Evolutionary conservation across 2,888 invertebrate genomes (phyloP), one percentile per base, ranked within the genome.

Genomic region (Monopis laevigella): DNA sequence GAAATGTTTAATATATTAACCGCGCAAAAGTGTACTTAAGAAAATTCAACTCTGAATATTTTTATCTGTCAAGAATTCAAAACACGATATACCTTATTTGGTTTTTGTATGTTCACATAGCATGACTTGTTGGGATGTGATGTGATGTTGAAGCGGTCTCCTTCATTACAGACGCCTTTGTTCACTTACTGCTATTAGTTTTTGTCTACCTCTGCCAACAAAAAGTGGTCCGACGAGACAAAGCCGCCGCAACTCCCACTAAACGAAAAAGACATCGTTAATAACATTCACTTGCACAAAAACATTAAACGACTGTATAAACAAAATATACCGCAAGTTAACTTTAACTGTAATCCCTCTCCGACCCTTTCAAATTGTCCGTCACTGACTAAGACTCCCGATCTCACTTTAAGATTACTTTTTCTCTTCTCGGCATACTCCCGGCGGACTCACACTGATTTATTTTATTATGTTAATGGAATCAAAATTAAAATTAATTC

Each of bases 401-500:
- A 66, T 60, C 55, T 48, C 49, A 51, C 51, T 48, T 50, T 45
- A 45, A 59, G 61, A 65, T 65, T 58, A 56, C 49, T 54, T 52
- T 48, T 51, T 51, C 53, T 48, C 54, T 46, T 24, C 40, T 39
- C 17, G 24, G 42, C 26, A 17, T 29, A 19, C 35, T 43, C 46
- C 51, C 47, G 41, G 43, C 45, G 50, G 55, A 53, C 54, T 47
- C 53, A 49, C 52, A 55, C 54, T 55, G 59, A 62, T 64, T 65
- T 63, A 62, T 60, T 64, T 62, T 57, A 68, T 64, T 65, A 67
- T 63, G 67, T 58, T 65, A 66, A 69, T 68, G 62, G 57, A 63
- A 62, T 63, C 57, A 64, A 62, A 65, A 64, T 63, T 59, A 55
- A 65, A 70, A 73, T 65, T 67, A 65, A 68, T 66, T 64, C 59